phyloP scores from a whole-genome alignment of 2,113 vertebrate genomes.

The Empidonax traillii region DNA sequence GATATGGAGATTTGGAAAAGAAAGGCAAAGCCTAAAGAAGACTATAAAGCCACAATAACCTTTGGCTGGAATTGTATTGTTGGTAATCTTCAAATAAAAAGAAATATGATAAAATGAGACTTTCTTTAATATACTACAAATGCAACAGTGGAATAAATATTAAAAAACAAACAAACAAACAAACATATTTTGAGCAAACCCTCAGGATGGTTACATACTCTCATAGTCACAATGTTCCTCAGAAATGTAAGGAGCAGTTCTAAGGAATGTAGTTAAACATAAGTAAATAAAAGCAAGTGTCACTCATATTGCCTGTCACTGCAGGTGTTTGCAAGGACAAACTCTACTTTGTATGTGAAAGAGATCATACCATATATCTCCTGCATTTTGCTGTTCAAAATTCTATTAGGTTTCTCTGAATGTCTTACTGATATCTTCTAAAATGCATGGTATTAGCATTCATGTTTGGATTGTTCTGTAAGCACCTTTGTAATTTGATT shows the following conservation, averaged over 20 bases:
- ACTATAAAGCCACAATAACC: neutral
- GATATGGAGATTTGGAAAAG: neutral
- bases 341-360: neutral
- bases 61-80: neutral
- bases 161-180: neutral
- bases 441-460: neutral
- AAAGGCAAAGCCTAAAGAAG: neutral
- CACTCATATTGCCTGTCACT: neutral
- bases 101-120: neutral
- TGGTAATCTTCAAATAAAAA: neutral
- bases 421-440: neutral
- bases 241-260: neutral
- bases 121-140: neutral
- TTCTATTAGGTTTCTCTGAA: neutral
- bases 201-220: neutral
- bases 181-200: neutral
- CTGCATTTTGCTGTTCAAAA: neutral
- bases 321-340: neutral
- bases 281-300: neutral
- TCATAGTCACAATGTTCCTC: neutral
- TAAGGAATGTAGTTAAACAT: neutral
- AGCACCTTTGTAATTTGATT: neutral
- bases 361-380: neutral
- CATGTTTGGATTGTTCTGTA: neutral
- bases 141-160: neutral